Conservation (phyloP, 2,888 invertebrate genomes). For the Euplagia quadripunctaria region DNA sequence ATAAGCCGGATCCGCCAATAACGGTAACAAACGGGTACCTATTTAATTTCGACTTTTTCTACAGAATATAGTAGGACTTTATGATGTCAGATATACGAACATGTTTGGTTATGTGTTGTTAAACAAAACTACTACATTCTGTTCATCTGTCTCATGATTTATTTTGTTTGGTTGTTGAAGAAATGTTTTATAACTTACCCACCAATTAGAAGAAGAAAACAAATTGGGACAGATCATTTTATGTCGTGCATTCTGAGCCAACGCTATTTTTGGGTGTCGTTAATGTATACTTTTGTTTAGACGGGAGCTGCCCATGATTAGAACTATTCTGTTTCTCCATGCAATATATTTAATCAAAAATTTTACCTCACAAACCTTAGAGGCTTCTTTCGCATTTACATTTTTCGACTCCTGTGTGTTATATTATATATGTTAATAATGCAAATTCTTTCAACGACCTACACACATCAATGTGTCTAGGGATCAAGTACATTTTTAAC, state of each 20-base stretch:
- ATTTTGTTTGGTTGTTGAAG: not conserved
- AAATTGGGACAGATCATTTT: not conserved
- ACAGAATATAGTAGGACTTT: not conserved
- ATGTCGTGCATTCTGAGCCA: not conserved
- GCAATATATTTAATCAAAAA: too few relatives aligned
- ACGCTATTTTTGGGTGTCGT: not conserved
- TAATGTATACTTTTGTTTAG: not conserved
- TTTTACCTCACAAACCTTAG: too few relatives aligned
- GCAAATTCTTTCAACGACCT: too few relatives aligned
- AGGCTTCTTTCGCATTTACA: too few relatives aligned
- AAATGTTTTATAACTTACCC: not conserved
- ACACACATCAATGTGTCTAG: too few relatives aligned
- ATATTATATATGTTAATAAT: too few relatives aligned
- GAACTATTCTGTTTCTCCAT: not conserved
- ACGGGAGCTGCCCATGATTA: not conserved
- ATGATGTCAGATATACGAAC: not conserved
- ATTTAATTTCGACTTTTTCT: not conserved
- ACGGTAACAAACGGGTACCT: not conserved
- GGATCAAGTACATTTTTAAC: too few relatives aligned
- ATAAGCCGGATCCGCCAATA: not conserved
- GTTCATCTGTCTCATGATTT: too few relatives aligned
- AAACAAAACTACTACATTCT: not conserved
- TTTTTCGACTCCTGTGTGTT: too few relatives aligned
- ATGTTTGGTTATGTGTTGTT: not conserved
- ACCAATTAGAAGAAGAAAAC: not conserved